phyloP scores from a whole-genome alignment of 2,888 invertebrate genomes.

The Drosophila stalkeri region DNA sequence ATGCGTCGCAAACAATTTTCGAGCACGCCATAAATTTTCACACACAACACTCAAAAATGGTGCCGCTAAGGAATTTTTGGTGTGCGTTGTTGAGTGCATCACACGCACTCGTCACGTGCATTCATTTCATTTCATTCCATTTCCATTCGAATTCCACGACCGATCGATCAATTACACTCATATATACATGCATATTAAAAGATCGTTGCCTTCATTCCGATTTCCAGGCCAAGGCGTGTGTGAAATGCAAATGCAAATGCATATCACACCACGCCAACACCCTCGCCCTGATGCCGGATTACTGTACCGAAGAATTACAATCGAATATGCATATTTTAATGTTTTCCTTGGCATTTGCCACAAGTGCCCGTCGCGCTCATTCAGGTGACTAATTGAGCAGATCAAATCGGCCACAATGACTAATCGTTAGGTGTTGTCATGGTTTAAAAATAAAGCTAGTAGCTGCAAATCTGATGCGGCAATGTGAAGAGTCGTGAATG shows the following conservation, averaged over 20 bases:
- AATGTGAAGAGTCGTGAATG: background rate
- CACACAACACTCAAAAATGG: slow-evolving; percentile 48
- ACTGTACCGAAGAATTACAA: slow-evolving; percentile 56
- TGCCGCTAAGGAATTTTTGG: slow-evolving; percentile 59
- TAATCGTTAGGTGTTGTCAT: slow-evolving; percentile 45
- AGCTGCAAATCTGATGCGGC: slow-evolving; percentile 16
- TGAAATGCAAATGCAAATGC: slow-evolving; percentile 65
- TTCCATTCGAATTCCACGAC: slow-evolving; percentile 55
- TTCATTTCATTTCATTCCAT: slow-evolving; percentile 51
- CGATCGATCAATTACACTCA: slow-evolving; percentile 65
- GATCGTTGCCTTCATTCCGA: slow-evolving; percentile 67
- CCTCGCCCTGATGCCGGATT: slow-evolving; percentile 55
- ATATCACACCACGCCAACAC: slow-evolving; percentile 61
- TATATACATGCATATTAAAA: slow-evolving; percentile 48
- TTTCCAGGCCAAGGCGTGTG: slow-evolving; percentile 78
- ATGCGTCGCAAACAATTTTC: slow-evolving; percentile 56
- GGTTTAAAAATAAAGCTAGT: slow-evolving; percentile 27
- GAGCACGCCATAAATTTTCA: slow-evolving; percentile 70
- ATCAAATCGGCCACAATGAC: slow-evolving; percentile 40
- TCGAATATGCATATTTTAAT: slow-evolving; percentile 43
- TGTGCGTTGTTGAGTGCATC: slow-evolving; percentile 46
- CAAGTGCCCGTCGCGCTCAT: slow-evolving; percentile 41
- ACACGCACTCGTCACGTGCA: slow-evolving; percentile 72
- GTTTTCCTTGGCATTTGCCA: slow-evolving; percentile 45
- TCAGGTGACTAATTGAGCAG: slow-evolving; percentile 63